A percentile compares a stretch with the other conserved stretches of the same genome.
phyloP scores from a whole-genome alignment of 1,140 invertebrate genomes.

The Ganaspis sp. region DNA sequence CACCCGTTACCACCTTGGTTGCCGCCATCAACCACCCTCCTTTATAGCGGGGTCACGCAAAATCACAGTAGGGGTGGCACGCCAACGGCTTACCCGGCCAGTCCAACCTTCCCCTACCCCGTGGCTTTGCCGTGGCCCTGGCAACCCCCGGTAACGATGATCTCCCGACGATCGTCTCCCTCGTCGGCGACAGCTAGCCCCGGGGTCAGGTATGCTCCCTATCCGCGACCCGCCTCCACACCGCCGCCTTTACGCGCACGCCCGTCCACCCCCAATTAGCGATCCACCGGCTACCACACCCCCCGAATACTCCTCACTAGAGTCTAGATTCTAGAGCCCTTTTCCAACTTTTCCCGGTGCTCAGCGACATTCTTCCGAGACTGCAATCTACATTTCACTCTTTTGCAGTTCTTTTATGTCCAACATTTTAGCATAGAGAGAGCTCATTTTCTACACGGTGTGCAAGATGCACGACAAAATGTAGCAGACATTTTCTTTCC shows the following conservation, averaged over 20 bases:
- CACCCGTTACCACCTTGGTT: conserved; percentile 50
- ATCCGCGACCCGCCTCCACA: conserved; percentile 65
- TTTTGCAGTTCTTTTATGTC: neutral
- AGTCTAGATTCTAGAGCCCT: neutral
- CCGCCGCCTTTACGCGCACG: conserved; percentile 65
- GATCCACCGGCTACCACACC: conserved; percentile 38
- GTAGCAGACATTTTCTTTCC: too few species aligned
- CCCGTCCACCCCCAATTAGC: conserved; percentile 70
- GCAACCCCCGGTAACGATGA: conserved; percentile 69
- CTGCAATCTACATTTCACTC: neutral
- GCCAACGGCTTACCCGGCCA: conserved; percentile 63
- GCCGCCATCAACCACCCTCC: conserved; percentile 50
- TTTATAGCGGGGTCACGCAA: conserved; percentile 58
- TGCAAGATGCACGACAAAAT: too few species aligned
- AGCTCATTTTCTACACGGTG: neutral
- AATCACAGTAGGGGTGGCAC: conserved; percentile 62
- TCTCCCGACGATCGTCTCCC: conserved; percentile 70
- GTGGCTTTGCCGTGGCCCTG: conserved; percentile 69
- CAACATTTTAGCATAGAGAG: neutral
- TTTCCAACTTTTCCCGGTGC: neutral
- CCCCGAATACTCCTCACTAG: neutral
- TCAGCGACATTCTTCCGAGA: neutral
- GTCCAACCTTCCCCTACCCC: conserved; percentile 65
- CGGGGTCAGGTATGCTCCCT: conserved; percentile 70
- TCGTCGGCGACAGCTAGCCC: conserved; percentile 55